phyloP scores from a whole-genome alignment of 2,888 invertebrate species.

The Melanargia galathea region DNA sequence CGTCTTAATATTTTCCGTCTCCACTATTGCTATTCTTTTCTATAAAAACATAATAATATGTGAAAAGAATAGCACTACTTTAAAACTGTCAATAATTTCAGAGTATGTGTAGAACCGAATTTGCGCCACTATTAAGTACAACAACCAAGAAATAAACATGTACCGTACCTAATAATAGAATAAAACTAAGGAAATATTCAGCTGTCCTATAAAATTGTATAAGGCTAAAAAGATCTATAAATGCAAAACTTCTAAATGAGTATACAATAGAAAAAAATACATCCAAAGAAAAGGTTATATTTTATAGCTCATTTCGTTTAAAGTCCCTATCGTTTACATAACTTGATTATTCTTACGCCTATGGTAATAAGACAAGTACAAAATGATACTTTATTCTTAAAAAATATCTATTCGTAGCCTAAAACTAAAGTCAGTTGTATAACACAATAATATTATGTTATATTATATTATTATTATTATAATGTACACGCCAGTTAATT shows the following conservation, averaged over 20 bases:
- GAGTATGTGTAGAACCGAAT: background rate
- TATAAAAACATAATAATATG: no score
- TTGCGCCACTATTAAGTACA: conserved; percentile 66
- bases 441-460: conserved; percentile 58
- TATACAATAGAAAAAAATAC: conserved; percentile 78
- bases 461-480: conserved; percentile 44
- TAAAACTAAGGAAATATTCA: conserved; percentile 51
- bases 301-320: conserved; percentile 77
- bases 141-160: conserved; percentile 53
- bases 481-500: conserved; percentile 63
- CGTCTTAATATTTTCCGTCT: no score
- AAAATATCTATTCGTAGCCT: conserved; percentile 75
- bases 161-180: conserved; percentile 43
- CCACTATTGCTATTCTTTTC: no score
- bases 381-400: conserved; percentile 79
- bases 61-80: no score
- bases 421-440: conserved; percentile 79
- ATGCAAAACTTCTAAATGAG: conserved; percentile 78
- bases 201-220: conserved; percentile 69
- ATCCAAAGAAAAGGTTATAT: conserved; percentile 70
- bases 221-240: conserved; percentile 80
- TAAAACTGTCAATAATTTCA: no score
- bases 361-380: conserved; percentile 81
- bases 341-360: conserved; percentile 78
- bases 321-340: conserved; percentile 73